Evolutionary conservation across 2,888 invertebrate species (phyloP), one percentile per base, ranked within the genome.

Genomic region (Sinelater perroti): DNA sequence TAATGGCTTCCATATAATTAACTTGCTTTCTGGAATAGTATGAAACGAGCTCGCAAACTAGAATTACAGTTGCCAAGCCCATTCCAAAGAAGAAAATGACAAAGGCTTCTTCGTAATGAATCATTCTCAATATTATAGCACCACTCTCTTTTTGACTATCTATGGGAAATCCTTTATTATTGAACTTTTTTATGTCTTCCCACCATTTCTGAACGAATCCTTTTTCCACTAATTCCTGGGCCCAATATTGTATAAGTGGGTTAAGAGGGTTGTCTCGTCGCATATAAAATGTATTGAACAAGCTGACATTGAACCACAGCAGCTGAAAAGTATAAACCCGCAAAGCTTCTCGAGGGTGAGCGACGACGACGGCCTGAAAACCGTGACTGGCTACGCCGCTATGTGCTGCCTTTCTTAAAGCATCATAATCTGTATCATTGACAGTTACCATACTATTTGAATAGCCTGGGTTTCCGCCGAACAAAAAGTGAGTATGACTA

Each of bases 181-280:
- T 45, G 2, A 40, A 14, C 16, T 46, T 49, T 1, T 11, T 21
- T 17, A 65, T 54, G 30, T 67, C 64, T 17, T 38, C 28, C 57
- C 56, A 63, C 67, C 68, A 68, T 56, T 67, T 66, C 3, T 14
- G 24, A 5, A 64, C 26, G 7, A 68, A 61, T 5, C 67, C 68
- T 35, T 62, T 65, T 35, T 68, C 66, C 0, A 66, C 16, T 11
- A 67, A 56, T 49, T 66, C 65, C 1, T 61, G 45, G 2, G 59
- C 44, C 68, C 67, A 68, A 47, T 56, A 63, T n/a, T 50, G 20
- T 2, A 67, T 18, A 1, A 61, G 56, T n/a, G 60, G 56, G 16
- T 62, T 63, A 16, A 62, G 40, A 14, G 53, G 56, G 8, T 33
- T 55, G 10, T 40, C 46, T 28, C 61, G 61, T 38, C 63, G 46